Percentiles rank a stretch among this genome's conserved stretches.
Evolutionary conservation across 2,113 vertebrate genomes (phyloP).

Genomic region (Chrysemys picta): DNA sequence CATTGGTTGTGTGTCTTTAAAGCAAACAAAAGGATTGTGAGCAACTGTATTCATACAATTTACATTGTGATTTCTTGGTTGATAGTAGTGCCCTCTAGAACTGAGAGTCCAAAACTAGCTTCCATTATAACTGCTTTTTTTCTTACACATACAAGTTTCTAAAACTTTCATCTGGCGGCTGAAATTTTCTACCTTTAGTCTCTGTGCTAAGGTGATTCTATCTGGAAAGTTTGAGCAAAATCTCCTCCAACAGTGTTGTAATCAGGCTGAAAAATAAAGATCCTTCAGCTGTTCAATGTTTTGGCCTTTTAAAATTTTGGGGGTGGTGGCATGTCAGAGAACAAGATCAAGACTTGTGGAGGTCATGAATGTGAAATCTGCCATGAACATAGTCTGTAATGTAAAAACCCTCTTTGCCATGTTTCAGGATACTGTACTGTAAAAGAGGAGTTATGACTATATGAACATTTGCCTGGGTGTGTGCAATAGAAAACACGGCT

Average conservation of each 20-base stretch:
- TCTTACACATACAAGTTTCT: background rate
- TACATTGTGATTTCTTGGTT: background rate
- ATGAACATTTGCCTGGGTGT: background rate
- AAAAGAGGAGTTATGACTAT: background rate
- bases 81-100: background rate
- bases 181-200: background rate
- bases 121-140: background rate
- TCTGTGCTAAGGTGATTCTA: background rate
- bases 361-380: background rate
- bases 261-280: background rate
- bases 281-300: background rate
- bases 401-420: background rate
- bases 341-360: background rate
- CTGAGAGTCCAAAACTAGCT: background rate
- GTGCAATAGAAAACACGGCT: background rate
- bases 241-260: background rate
- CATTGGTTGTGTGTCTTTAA: background rate
- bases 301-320: background rate
- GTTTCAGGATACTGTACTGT: background rate
- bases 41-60: background rate
- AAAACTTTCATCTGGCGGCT: background rate
- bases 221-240: accelerated
- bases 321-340: background rate
- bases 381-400: background rate
- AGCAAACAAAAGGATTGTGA: background rate